A percentile compares a stretch with the other conserved stretches of the same genome.
Evolutionary conservation across 2,797 vertebrate genomes (phyloP).

Genomic region (Pangasius larnaudii): DNA sequence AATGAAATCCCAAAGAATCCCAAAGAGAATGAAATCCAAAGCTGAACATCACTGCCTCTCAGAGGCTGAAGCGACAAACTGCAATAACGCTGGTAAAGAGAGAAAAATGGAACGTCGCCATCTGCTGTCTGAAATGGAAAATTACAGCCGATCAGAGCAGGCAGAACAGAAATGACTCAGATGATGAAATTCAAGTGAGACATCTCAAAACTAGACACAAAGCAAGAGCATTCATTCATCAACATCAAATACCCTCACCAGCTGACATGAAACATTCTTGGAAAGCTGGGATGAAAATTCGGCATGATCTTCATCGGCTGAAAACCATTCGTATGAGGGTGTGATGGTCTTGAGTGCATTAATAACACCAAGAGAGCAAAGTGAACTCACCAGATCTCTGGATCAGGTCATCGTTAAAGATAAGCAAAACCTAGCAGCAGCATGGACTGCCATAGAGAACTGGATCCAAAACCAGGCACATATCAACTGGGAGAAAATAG

Average conservation of each 20-base stretch:
- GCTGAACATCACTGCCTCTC: neutral
- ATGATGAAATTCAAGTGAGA: neutral
- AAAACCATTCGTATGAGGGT: neutral
- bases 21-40: neutral
- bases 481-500: neutral
- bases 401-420: neutral
- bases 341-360: neutral
- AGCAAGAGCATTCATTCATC: neutral
- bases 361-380: neutral
- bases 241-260: neutral
- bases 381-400: neutral
- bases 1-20: no score
- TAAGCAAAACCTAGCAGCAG: neutral
- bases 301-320: neutral
- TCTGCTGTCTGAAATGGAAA: neutral
- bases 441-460: neutral
- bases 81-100: neutral
- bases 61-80: neutral
- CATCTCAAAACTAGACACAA: neutral
- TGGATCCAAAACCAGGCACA: neutral
- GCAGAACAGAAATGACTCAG: neutral
- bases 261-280: neutral
- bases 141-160: neutral
- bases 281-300: neutral
- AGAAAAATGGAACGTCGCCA: neutral